phyloP scores from a whole-genome alignment of 37 sponge, comb jelly and placozoan genomes.

The Oopsacas minuta region DNA sequence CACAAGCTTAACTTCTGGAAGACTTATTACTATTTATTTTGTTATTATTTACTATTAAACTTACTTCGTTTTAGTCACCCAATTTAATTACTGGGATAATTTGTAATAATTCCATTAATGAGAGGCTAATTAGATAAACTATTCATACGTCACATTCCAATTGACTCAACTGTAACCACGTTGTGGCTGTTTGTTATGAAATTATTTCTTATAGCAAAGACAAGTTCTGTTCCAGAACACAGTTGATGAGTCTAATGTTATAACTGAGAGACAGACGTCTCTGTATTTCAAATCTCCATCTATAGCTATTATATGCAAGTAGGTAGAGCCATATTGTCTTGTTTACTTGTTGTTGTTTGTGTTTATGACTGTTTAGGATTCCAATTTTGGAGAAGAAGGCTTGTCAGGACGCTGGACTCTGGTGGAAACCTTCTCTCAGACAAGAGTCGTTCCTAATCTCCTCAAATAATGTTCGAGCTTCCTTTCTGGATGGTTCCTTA shows the following conservation, averaged over 20 bases:
- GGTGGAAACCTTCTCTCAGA: background rate
- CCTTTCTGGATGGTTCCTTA: background rate
- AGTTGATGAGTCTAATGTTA: background rate
- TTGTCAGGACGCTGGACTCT: background rate
- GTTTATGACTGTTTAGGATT: background rate
- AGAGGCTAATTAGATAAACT: no score
- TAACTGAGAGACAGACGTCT: background rate
- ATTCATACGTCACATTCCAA: no score
- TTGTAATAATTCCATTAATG: no score
- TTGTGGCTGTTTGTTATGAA: no score
- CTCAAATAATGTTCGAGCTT: background rate
- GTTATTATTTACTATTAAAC: no score
- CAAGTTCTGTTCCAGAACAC: slow-evolving; percentile 8
- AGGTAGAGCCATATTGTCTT: background rate
- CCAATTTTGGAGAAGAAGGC: background rate
- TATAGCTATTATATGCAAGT: slow-evolving; percentile 1
- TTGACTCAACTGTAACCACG: no score
- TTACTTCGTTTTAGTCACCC: no score
- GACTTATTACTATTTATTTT: no score
- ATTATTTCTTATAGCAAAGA: background rate
- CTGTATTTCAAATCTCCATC: background rate
- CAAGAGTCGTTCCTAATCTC: background rate
- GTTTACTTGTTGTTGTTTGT: background rate
- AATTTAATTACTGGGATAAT: no score
- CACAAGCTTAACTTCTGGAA: no score